These are phyloP conservation scores for Oplegnathus fasciatus DNA, from an alignment of 2,113 vertebrate species.

Conservation along the genomic window DNA sequence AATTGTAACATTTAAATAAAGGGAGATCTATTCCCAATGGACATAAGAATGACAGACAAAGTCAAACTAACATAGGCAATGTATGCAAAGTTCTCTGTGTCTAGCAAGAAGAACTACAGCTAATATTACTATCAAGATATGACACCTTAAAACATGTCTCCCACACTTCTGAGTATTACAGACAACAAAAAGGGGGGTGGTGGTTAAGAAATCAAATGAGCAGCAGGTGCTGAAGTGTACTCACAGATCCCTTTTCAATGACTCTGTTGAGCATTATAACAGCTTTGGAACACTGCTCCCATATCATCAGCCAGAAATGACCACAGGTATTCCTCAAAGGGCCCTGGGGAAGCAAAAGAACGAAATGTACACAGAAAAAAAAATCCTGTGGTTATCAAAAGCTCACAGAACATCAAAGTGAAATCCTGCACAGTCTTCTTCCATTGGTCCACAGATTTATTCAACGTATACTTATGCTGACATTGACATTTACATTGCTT, in stretches of 20 bases:
- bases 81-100: neutral
- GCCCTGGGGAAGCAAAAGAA: constrained; percentile 83
- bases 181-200: too few species aligned
- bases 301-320: constrained; percentile 99
- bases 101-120: neutral
- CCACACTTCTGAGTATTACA: neutral
- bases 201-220: neutral
- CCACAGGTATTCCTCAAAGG: constrained; percentile 96
- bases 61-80: too few species aligned
- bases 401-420: neutral
- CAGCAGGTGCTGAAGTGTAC: constrained; percentile 69
- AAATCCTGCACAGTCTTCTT: neutral
- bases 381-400: neutral
- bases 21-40: too few species aligned
- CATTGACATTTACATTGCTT: neutral
- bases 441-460: neutral
- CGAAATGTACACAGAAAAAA: neutral
- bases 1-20: neutral
- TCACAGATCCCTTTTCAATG: constrained; percentile 97
- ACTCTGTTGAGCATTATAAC: constrained; percentile 98
- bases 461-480: neutral
- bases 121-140: neutral
- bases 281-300: constrained; percentile 96
- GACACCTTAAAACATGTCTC: neutral
- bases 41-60: neutral